Evolutionary conservation across 2,113 vertebrate genomes (phyloP).

Genomic region (Sinocyclocheilus anophthalmus): DNA sequence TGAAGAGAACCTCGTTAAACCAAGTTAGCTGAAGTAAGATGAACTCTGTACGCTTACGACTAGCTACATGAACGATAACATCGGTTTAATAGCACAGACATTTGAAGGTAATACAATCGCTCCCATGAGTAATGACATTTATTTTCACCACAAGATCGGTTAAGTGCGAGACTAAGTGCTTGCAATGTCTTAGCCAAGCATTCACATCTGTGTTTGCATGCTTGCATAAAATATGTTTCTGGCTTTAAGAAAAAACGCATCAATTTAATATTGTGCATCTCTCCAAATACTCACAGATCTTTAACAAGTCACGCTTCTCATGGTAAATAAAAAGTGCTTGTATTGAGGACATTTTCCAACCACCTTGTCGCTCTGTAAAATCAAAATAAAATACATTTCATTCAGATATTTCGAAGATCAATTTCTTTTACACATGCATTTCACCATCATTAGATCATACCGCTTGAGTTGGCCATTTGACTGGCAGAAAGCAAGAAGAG

Average conservation of each 20-base stretch:
- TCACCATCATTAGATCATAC: constrained; percentile 70
- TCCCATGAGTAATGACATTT: no score
- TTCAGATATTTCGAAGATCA: background rate
- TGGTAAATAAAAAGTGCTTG: constrained; percentile 91
- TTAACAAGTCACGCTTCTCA: constrained; percentile 75
- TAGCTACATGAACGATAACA: background rate
- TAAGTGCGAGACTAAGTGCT: no score
- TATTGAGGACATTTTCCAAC: constrained; percentile 74
- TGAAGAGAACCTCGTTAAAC: background rate
- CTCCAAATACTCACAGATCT: constrained; percentile 66
- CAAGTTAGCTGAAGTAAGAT: background rate
- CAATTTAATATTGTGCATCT: background rate
- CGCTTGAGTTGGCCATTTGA: constrained; percentile 84
- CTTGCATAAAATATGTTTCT: background rate
- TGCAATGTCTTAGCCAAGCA: no score
- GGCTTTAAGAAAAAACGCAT: background rate
- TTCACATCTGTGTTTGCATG: no score
- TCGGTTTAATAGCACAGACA: background rate
- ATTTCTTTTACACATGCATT: background rate
- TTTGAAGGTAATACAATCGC: background rate
- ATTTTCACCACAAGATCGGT: no score
- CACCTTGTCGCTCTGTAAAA: constrained; percentile 79
- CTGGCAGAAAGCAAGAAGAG: constrained; percentile 88
- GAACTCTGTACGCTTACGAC: background rate
- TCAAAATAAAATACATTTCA: background rate